Percentiles rank a stretch among this genome's conserved stretches.
Conservation (phyloP, 2,797 vertebrate species). For the Neosilurus mollespiculum region DNA sequence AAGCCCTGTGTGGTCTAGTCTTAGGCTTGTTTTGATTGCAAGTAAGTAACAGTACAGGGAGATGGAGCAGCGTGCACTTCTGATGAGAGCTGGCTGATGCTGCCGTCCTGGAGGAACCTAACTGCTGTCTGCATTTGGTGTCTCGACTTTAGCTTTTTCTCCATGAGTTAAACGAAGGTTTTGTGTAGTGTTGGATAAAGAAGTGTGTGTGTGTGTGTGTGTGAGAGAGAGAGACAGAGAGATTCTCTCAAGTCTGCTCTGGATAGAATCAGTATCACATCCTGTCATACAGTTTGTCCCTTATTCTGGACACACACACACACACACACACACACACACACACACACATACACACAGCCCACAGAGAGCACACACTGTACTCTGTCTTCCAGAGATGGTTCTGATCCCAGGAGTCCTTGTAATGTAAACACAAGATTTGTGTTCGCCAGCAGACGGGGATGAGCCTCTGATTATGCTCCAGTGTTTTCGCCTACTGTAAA, state of each 20-base stretch:
- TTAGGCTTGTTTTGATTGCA: not conserved
- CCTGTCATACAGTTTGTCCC: slow-evolving; percentile 41
- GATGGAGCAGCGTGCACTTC: not conserved
- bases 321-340: slow-evolving; percentile 18
- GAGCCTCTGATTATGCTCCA: slow-evolving; percentile 14
- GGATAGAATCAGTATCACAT: slow-evolving; percentile 53
- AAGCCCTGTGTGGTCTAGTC: not conserved
- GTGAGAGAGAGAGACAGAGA: not conserved
- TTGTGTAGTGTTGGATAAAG: not conserved
- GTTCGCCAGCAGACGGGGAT: slow-evolving; percentile 18
- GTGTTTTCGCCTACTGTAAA: slow-evolving; percentile 19
- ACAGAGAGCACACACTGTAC: slow-evolving; percentile 19
- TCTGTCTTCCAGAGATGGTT: slow-evolving; percentile 32
- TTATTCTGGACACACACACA: slow-evolving; percentile 25
- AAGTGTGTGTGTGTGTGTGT: slow-evolving; percentile 11
- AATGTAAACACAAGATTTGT: slow-evolving; percentile 42
- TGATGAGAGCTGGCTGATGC: not conserved
- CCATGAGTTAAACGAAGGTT: not conserved
- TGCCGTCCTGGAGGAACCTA: not conserved
- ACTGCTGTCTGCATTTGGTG: not conserved
- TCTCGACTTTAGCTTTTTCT: too few relatives aligned
- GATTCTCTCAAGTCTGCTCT: slow-evolving; percentile 44
- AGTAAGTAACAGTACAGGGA: not conserved
- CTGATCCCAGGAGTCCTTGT: slow-evolving; percentile 34
- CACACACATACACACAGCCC: not conserved